Evolutionary conservation across 2,113 vertebrate genomes (phyloP).

Genomic region (Dicaeum eximium): DNA sequence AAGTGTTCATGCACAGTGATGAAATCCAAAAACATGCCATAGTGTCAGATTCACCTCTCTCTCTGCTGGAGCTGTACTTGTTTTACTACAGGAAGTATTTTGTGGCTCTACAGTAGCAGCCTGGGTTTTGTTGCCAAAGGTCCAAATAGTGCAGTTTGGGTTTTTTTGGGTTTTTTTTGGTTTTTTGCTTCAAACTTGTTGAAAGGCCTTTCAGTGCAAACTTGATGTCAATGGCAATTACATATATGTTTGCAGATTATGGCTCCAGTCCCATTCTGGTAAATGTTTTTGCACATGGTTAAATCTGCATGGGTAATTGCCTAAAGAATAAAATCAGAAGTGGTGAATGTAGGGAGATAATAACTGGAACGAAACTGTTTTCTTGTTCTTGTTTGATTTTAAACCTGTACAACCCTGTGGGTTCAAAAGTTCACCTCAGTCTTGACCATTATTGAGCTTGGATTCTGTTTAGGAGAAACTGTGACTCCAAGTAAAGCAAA

Average conservation of each 20-base stretch:
- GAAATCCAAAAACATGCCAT: slow-evolving; percentile 10
- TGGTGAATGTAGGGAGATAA: neutral
- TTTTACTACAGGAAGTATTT: slow-evolving; percentile 4
- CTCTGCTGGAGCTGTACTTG: neutral
- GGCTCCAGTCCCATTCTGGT: neutral
- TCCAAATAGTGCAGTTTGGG: neutral
- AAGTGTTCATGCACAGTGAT: neutral
- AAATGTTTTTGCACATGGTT: slow-evolving; percentile 17
- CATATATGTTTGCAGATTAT: neutral
- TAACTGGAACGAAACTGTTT: neutral
- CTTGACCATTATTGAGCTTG: slow-evolving; percentile 51
- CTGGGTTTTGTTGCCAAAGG: neutral
- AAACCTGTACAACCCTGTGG: neutral
- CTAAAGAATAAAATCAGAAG: slow-evolving; percentile 3
- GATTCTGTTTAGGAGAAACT: slow-evolving; percentile 11
- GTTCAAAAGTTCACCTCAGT: slow-evolving; percentile 30
- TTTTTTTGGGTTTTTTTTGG: no score
- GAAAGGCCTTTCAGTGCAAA: slow-evolving; percentile 13
- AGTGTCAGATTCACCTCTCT: slow-evolving; percentile 21
- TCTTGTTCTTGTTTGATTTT: slow-evolving; percentile 34
- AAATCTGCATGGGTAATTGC: neutral
- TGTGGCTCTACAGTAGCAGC: slow-evolving; percentile 4
- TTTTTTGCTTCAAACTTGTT: neutral
- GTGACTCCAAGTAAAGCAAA: neutral
- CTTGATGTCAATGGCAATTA: slow-evolving; percentile 20